phyloP scores from a whole-genome alignment of 2,797 vertebrate genomes.

The Nasua narica region DNA sequence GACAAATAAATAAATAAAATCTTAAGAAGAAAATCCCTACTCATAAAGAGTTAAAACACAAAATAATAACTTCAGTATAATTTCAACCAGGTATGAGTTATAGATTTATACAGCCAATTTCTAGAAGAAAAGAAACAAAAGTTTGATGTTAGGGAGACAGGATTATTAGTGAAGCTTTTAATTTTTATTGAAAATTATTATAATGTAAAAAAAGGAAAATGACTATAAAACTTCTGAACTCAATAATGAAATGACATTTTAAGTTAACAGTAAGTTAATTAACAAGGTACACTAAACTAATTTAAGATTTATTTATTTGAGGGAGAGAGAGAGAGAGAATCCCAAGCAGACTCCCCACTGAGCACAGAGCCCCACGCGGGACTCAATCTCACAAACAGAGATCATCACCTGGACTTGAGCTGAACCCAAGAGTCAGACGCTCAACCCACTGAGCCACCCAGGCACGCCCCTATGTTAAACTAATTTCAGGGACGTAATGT shows the following conservation, averaged over 20 bases:
- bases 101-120: neutral
- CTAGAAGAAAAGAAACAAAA: neutral
- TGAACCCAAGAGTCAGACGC: neutral
- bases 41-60: neutral
- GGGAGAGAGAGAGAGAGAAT: neutral
- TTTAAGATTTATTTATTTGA: neutral
- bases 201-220: neutral
- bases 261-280: neutral
- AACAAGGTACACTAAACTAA: neutral
- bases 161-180: neutral
- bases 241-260: neutral
- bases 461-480: neutral
- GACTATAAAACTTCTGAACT: neutral
- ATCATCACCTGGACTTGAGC: neutral
- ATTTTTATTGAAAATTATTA: neutral
- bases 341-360: neutral
- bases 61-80: slow-evolving; percentile 1
- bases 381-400: neutral
- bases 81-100: neutral
- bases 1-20: too few relatives aligned
- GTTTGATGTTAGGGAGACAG: neutral
- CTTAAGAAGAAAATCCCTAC: neutral
- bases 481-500: neutral
- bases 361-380: neutral
- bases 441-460: neutral